Evolutionary conservation across 2,113 vertebrate species (phyloP).

Genomic region (Myanophis thanlyinensis): DNA sequence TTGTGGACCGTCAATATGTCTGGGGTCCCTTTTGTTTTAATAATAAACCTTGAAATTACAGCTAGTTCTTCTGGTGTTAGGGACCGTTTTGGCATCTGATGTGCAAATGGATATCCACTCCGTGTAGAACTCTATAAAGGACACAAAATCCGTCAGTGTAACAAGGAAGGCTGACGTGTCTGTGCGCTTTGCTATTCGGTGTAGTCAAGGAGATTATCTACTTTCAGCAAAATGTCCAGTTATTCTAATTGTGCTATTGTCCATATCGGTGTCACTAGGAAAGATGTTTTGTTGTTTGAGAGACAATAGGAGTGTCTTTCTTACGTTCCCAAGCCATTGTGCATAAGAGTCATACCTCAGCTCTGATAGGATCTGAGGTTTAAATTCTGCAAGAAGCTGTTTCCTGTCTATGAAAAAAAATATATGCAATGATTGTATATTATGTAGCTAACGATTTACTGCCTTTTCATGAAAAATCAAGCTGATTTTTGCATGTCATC

Average conservation of each 20-base stretch:
- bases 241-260: neutral
- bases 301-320: neutral
- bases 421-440: neutral
- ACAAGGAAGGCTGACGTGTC: neutral
- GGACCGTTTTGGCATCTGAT: slow-evolving; percentile 3
- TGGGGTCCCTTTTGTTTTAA: slow-evolving; percentile 3
- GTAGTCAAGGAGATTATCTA: neutral
- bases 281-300: neutral
- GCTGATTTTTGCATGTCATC: neutral
- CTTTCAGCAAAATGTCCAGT: neutral
- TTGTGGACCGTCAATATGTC: slow-evolving; percentile 45
- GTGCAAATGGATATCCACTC: neutral
- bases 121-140: slow-evolving; percentile 15
- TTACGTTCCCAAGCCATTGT: neutral
- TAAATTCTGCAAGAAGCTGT: neutral
- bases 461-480: neutral
- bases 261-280: neutral
- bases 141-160: neutral
- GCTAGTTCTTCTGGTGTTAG: slow-evolving; percentile 25
- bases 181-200: neutral
- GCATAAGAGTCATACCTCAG: neutral
- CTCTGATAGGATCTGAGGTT: neutral
- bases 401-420: neutral
- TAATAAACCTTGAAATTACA: slow-evolving; percentile 28
- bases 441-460: neutral